phyloP scores from a whole-genome alignment of 92 coral and sea anemone genomes.

The Blastomussa wellsi region DNA sequence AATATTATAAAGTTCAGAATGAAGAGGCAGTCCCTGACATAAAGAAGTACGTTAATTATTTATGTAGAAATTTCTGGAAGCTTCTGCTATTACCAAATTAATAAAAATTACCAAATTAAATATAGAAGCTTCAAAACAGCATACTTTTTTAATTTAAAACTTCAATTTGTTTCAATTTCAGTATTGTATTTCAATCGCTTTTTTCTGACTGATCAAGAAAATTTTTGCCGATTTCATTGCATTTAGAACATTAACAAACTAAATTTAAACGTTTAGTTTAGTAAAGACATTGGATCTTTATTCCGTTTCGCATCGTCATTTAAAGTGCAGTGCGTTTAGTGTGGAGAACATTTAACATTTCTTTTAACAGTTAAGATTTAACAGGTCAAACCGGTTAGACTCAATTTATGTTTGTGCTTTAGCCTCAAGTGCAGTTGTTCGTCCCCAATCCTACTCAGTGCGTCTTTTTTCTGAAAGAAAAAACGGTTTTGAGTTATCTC shows the following conservation, averaged over 20 bases:
- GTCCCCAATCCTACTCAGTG: constrained; percentile 47
- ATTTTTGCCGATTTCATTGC: background rate
- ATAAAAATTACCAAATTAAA: background rate
- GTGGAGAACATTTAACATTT: background rate
- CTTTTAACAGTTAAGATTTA: constrained; percentile 15
- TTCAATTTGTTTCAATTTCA: background rate
- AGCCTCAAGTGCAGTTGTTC: constrained; percentile 54
- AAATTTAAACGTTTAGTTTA: background rate
- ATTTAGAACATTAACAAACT: background rate
- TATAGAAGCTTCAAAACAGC: background rate
- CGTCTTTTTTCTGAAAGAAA: constrained; percentile 48
- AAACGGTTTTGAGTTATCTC: constrained; percentile 36
- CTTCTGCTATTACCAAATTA: background rate
- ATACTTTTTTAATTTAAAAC: background rate
- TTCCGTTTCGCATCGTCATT: background rate
- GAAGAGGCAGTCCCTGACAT: background rate
- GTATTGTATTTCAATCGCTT: background rate
- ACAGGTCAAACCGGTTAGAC: constrained; percentile 34
- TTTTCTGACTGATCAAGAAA: background rate
- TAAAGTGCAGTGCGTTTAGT: background rate
- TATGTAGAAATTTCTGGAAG: background rate
- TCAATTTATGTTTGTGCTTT: constrained; percentile 41
- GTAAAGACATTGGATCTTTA: background rate
- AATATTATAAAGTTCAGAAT: background rate
- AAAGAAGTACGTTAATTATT: background rate